Conservation (phyloP, 2,888 invertebrate species). For the Morpho achilles region DNA sequence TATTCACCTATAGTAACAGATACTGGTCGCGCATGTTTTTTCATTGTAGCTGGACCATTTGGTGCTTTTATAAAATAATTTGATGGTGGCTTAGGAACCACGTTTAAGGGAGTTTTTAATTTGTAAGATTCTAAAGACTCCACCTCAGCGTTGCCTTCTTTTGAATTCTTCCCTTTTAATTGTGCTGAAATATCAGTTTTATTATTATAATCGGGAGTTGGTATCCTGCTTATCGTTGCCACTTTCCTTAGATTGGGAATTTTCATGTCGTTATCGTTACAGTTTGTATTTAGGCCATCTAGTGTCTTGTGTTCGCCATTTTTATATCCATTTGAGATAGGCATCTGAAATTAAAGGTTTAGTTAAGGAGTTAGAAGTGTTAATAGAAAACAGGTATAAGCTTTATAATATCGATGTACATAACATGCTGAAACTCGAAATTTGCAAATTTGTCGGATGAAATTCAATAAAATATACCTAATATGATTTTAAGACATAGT, state of each 20-base stretch:
- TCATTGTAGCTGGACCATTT: slow-evolving; percentile 77
- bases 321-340: slow-evolving; percentile 52
- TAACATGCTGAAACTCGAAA: too few relatives aligned
- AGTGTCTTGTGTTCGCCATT: slow-evolving; percentile 49
- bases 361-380: background rate
- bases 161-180: slow-evolving; percentile 44
- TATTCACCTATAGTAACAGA: slow-evolving; percentile 86
- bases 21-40: slow-evolving; percentile 79
- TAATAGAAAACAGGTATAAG: too few relatives aligned
- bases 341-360: slow-evolving; percentile 55
- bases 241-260: slow-evolving; percentile 53
- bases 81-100: slow-evolving; percentile 82
- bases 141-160: slow-evolving; percentile 83
- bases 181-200: slow-evolving; percentile 41
- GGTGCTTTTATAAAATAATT: slow-evolving; percentile 82
- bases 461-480: too few relatives aligned
- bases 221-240: slow-evolving; percentile 55
- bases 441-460: too few relatives aligned
- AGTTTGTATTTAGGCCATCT: slow-evolving; percentile 32
- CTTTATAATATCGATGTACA: too few relatives aligned
- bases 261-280: slow-evolving; percentile 41
- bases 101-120: slow-evolving; percentile 81
- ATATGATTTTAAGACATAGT: too few relatives aligned
- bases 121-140: slow-evolving; percentile 88
- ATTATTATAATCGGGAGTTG: slow-evolving; percentile 62